These are phyloP conservation scores for Perca flavescens DNA, from an alignment of 2,113 vertebrate species.

Conservation along the genomic window DNA sequence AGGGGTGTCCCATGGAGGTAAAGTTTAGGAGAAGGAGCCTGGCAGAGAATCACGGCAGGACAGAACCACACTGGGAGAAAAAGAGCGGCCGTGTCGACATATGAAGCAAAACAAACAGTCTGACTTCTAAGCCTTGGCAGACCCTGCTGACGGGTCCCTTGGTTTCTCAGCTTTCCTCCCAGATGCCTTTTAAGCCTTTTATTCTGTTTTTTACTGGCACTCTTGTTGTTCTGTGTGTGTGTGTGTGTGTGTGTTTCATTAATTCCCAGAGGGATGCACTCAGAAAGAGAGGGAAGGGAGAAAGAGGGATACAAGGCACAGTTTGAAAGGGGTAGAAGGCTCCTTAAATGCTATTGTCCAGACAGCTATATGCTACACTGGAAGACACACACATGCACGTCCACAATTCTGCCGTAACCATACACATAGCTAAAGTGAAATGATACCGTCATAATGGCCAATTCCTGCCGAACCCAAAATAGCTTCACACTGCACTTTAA, in stretches of 20 bases:
- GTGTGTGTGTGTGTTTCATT: constrained; percentile 74
- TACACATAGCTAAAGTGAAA: constrained; percentile 43
- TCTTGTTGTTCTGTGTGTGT: constrained; percentile 66
- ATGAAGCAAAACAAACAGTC: constrained; percentile 76
- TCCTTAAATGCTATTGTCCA: constrained; percentile 24
- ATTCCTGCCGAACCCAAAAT: constrained; percentile 65
- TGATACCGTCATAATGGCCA: constrained; percentile 53
- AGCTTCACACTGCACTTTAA: constrained; percentile 67
- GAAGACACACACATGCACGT: background rate
- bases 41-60: constrained; percentile 27
- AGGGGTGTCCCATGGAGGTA: constrained; percentile 46
- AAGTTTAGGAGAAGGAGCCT: constrained; percentile 44
- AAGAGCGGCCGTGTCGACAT: constrained; percentile 64
- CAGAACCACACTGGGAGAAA: constrained; percentile 59
- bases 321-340: constrained; percentile 14
- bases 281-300: constrained; percentile 14
- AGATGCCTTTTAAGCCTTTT: constrained; percentile 78
- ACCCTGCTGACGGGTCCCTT: constrained; percentile 64
- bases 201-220: constrained; percentile 70
- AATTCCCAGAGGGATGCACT: constrained; percentile 49
- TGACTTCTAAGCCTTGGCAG: constrained; percentile 75
- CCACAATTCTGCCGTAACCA: constrained; percentile 15
- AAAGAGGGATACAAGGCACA: constrained; percentile 1
- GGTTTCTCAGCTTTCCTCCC: constrained; percentile 80
- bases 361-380: constrained; percentile 19